These are phyloP conservation scores for Pygoscelis adeliae DNA, from an alignment of 2,113 vertebrate genomes.

Conservation along the genomic window DNA sequence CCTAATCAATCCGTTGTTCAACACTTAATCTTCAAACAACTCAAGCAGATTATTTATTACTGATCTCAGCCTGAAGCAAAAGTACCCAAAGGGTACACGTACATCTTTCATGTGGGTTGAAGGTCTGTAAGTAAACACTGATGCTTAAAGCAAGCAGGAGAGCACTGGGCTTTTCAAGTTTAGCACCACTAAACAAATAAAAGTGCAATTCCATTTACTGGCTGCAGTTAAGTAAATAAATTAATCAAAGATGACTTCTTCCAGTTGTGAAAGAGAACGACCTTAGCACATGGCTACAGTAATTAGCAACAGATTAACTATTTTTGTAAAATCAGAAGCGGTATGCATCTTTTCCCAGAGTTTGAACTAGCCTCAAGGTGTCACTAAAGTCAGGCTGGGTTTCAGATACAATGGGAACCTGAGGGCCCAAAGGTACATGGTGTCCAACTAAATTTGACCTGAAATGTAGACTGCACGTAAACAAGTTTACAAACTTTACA, in stretches of 20 bases:
- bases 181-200: neutral
- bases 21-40: neutral
- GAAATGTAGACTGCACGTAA: neutral
- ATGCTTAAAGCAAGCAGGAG: neutral
- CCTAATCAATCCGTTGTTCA: neutral
- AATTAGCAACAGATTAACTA: neutral
- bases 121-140: neutral
- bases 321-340: neutral
- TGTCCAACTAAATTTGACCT: neutral
- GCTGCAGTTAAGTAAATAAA: neutral
- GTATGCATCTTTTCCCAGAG: neutral
- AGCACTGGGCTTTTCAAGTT: neutral
- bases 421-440: neutral
- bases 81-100: neutral
- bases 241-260: neutral
- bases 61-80: neutral
- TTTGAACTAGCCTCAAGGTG: neutral
- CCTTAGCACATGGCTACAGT: neutral
- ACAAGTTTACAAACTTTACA: neutral
- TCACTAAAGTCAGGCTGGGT: neutral
- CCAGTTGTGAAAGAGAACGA: neutral
- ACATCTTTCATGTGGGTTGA: neutral
- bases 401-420: neutral
- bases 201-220: neutral
- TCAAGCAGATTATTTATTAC: neutral